Base-by-base conservation (phyloP, 1,140 invertebrate genomes). In the Orius laevigatus region DNA sequence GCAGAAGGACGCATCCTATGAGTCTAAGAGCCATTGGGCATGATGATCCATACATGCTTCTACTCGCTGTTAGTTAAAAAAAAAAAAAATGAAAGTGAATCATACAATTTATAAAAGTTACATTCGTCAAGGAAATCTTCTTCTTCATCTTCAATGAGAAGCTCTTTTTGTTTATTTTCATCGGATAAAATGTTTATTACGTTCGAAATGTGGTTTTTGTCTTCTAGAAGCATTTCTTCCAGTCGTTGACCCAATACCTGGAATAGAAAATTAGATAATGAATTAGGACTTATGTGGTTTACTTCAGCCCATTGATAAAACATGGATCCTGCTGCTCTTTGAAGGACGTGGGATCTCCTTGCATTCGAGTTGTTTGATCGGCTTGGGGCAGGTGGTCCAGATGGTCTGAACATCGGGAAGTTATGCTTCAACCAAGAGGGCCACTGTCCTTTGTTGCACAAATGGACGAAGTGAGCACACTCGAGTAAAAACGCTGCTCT, bases 51-150 rank as follows among this genome's bases (percentile, higher is more conserved):
- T 80, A 81, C 0, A 76, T 66, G 62, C 89, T 84, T 9, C 94
- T 84, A 51, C 84, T 89, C 0, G 85, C 84, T 90, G 64, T 49
- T 68, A 71, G 59, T 54, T 12, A 32, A 16, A 51, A 19, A 15
- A 20, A 49, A 18, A 46, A 16, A 11, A 25, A 42, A 45, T 15
- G 34, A 31, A 31, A 35, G 10, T 31, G n/a, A n/a, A n/a, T n/a
- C n/a, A n/a, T n/a, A n/a, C n/a, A 40, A 16, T 32, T 51, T 50
- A 20, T 42, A 10, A 38, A 16, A 38, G n/a, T 12, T 63, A 90
- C 86, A 83, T 77, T 98, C 94, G 69, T 98, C 93, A 5, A 98
- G 68, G 62, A 96, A 98, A 65, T 98, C 92, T 69, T 98, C 95
- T 59, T 98, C 89, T 60, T 97, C 92, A 59, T 98, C 92, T 65